phyloP scores from a whole-genome alignment of 2,888 invertebrate species.

The Troides aeacus region DNA sequence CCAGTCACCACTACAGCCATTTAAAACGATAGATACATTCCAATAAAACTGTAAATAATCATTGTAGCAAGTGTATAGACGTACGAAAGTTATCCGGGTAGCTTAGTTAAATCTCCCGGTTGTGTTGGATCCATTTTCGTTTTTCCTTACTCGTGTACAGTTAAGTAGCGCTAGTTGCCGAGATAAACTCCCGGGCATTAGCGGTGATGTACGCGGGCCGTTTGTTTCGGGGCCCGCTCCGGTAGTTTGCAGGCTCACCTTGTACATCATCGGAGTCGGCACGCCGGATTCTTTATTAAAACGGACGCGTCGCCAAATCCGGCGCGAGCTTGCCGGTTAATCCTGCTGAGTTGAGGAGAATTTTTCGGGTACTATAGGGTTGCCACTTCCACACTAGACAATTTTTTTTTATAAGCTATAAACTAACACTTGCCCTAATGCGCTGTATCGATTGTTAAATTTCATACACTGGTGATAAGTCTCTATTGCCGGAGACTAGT shows the following conservation, averaged over 20 bases:
- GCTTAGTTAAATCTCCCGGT: too few relatives aligned
- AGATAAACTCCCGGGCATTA: conserved; percentile 19
- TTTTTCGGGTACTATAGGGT: conserved; percentile 27
- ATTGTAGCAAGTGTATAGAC: too few relatives aligned
- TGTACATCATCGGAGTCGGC: conserved; percentile 15
- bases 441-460: too few relatives aligned
- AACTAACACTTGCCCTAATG: too few relatives aligned
- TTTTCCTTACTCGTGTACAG: conserved; percentile 13
- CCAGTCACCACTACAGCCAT: too few relatives aligned
- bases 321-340: conserved; percentile 36
- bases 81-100: too few relatives aligned
- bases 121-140: conserved; percentile 3
- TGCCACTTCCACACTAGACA: conserved; percentile 5
- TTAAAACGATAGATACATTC: too few relatives aligned
- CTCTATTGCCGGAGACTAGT: too few relatives aligned
- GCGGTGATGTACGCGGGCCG: conserved; percentile 11
- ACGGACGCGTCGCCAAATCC: conserved; percentile 40
- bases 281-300: conserved; percentile 28
- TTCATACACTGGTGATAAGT: too few relatives aligned
- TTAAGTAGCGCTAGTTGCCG: conserved; percentile 16
- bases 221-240: conserved; percentile 1
- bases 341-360: conserved; percentile 32
- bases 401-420: too few relatives aligned
- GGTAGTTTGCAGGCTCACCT: conserved; percentile 10
- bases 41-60: too few relatives aligned